Evolutionary conservation across 2,113 vertebrate species (phyloP).

Genomic region (Hipposideros armiger): DNA sequence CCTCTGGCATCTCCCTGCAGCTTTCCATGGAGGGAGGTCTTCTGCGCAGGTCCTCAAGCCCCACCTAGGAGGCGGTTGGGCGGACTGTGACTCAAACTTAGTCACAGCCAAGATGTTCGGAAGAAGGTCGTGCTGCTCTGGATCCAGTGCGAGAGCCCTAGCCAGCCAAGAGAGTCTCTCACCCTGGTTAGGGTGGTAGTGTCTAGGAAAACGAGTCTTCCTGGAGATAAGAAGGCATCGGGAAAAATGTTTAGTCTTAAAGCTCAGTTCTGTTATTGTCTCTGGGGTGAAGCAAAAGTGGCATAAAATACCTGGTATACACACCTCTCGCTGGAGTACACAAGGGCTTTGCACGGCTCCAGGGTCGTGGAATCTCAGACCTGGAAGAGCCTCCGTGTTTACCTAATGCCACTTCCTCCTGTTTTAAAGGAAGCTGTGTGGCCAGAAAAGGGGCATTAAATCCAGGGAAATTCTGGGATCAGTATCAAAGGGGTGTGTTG

Average conservation of each 20-base stretch:
- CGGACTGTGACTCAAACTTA: not conserved
- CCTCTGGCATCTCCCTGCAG: not conserved
- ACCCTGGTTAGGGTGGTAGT: fast-evolving
- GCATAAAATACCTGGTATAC: not conserved
- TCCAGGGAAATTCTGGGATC: not conserved
- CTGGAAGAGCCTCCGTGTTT: not conserved
- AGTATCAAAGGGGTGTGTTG: not conserved
- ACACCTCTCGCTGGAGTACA: fast-evolving
- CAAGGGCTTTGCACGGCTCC: not conserved
- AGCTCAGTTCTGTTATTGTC: not conserved
- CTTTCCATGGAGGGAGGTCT: not conserved
- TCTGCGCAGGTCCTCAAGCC: fast-evolving
- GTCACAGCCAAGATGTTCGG: not conserved
- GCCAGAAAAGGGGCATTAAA: not conserved
- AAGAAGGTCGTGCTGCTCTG: not conserved
- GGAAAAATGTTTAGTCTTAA: not conserved
- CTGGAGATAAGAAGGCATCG: not conserved
- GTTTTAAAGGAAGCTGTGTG: not conserved
- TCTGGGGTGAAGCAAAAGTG: not conserved
- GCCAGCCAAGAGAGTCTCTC: not conserved
- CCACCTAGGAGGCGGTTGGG: fast-evolving
- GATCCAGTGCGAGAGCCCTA: not conserved
- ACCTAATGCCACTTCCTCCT: not conserved
- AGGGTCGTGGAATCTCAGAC: not conserved
- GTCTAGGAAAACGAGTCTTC: not conserved